Evolutionary conservation across 2,888 invertebrate genomes (phyloP).

Genomic region (Conomelus anceps): DNA sequence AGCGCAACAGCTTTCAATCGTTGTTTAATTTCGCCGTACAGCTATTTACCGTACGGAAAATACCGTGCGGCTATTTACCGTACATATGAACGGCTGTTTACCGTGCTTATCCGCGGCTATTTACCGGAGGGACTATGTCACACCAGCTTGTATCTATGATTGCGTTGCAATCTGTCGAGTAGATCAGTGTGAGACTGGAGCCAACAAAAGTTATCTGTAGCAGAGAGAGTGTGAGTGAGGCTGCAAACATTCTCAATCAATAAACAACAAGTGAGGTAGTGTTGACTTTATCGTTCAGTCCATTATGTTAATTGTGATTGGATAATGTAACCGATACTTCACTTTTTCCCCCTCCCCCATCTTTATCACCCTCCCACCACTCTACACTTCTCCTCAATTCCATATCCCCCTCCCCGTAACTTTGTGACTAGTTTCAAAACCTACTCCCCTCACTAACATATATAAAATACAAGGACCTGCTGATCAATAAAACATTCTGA

Average conservation of each 20-base stretch:
- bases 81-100: background rate
- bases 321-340: background rate
- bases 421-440: background rate
- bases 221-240: too few relatives aligned
- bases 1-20: background rate
- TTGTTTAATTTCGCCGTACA: background rate
- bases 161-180: background rate
- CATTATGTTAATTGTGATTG: constrained; percentile 12
- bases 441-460: too few relatives aligned
- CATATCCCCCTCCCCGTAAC: background rate
- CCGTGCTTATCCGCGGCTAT: background rate
- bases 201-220: background rate
- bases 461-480: background rate
- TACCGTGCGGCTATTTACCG: too few relatives aligned
- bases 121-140: background rate
- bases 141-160: background rate
- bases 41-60: background rate
- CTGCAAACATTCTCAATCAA: background rate
- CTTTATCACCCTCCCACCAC: background rate
- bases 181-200: too few relatives aligned
- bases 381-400: background rate
- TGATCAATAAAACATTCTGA: constrained; percentile 10
- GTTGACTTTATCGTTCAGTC: background rate
- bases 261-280: background rate
- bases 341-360: background rate